phyloP scores from a whole-genome alignment of 2,113 vertebrate species.

The Rhodinocichla rosea region DNA sequence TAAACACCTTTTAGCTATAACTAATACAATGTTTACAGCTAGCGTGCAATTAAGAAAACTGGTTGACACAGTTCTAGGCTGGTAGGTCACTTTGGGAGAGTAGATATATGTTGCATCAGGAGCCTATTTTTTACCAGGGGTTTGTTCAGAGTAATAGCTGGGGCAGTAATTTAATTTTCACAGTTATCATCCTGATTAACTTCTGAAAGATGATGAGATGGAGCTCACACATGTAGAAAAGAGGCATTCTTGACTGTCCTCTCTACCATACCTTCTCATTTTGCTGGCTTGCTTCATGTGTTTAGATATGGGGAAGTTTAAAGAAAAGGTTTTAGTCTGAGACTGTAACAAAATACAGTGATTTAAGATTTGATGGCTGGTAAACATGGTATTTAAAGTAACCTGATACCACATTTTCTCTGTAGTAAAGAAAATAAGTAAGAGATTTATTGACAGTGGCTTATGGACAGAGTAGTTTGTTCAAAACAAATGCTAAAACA shows the following conservation, averaged over 20 bases:
- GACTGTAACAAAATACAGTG: neutral
- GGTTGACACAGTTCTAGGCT: constrained; percentile 19
- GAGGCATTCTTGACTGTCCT: neutral
- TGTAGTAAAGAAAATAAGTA: neutral
- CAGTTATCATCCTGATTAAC: neutral
- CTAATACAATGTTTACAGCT: constrained; percentile 45
- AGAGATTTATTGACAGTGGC: neutral
- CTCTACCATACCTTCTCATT: neutral
- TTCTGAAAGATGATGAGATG: neutral
- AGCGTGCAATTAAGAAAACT: constrained; percentile 32
- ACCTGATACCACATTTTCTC: neutral
- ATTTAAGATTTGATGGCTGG: neutral
- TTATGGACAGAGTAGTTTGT: neutral
- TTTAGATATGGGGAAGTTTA: neutral
- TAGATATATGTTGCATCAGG: neutral
- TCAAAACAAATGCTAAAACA: constrained; percentile 34
- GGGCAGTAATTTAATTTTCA: constrained; percentile 4
- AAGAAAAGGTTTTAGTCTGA: neutral
- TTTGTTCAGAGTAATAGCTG: neutral
- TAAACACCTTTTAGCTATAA: constrained; percentile 28
- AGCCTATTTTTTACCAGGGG: constrained; percentile 5
- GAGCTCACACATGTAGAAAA: neutral
- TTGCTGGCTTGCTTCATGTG: neutral
- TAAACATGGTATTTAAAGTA: neutral
- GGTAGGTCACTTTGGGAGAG: neutral